Evolutionary conservation across 1,140 invertebrate species (phyloP), one percentile per base, ranked within the genome.

Genomic region (Drosophila truncata): DNA sequence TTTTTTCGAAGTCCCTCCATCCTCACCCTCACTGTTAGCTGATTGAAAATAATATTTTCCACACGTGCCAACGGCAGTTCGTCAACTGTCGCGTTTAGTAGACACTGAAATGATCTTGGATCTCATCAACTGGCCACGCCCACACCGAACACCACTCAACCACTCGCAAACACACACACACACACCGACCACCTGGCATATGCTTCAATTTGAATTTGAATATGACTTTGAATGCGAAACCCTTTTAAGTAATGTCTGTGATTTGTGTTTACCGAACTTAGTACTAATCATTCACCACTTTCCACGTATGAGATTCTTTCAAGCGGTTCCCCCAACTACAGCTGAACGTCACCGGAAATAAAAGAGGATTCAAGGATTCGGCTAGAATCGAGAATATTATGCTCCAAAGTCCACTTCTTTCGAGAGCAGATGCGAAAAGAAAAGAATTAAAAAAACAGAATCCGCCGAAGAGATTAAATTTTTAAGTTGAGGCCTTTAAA

Each of bases 131-230:
- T 57, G 61, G 47, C 60, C 33, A 42, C 42, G 63, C 41, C 39
- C 42, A 63, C 44, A 42, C 49, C 47, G 41, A 37, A 52, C 25
- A 59, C 46, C 10, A 37, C 39, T 9, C 57, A 60, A 2, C 6
- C 35, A 69, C 35, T 3, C 18, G 60, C 39, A 25, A 20, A 47
- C 14, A 54, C 14, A 72, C 47, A 49, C 62, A 14, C 13, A 20
- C 18, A 77, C 79, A 47, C 29, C 18, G 23, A 86, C 74, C 78
- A 78, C 63, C 80, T 88, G 83, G 84, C 83, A 87, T 82, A 73
- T 77, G 60, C 73, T 67, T 77, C 64, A 70, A 73, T 74, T 85
- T 66, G 69, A 78, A 82, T 82, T 72, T 73, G 54, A 59, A 69
- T 70, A 54, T 79, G 59, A 69, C 62, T 74, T 72, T 67, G 65